Conservation (phyloP, 2,113 vertebrate species). For the Corydoras maculifer region DNA sequence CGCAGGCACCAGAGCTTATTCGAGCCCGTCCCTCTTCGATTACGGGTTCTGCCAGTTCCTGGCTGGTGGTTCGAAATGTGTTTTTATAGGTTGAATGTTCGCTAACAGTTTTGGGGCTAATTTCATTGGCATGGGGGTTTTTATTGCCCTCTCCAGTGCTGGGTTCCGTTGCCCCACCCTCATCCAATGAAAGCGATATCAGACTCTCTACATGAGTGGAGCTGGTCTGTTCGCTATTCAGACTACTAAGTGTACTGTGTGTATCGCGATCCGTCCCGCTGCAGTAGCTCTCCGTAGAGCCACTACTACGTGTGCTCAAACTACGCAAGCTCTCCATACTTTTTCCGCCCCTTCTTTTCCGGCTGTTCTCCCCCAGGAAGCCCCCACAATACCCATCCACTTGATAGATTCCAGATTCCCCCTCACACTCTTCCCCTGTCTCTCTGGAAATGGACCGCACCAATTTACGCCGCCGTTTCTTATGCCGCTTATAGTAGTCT, state of each 20-base stretch:
- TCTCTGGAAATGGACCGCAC: conserved; percentile 61
- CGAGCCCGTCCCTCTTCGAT: conserved; percentile 46
- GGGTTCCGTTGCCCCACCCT: conserved; percentile 48
- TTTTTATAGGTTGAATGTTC: conserved; percentile 14
- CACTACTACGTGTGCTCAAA: conserved; percentile 89
- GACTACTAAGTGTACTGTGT: conserved; percentile 93
- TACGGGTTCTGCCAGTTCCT: conserved; percentile 38
- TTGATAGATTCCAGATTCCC: conserved; percentile 64
- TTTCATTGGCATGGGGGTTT: conserved; percentile 93
- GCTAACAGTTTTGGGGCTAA: conserved; percentile 63
- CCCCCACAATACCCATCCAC: conserved; percentile 45
- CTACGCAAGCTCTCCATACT: conserved; percentile 90
- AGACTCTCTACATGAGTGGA: conserved; percentile 92
- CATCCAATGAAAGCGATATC: conserved; percentile 78
- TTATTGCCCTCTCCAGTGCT: conserved; percentile 88
- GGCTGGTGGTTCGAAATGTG: conserved; percentile 36
- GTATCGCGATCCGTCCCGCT: conserved; percentile 93
- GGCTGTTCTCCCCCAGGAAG: conserved; percentile 59
- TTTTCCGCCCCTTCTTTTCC: conserved; percentile 75
- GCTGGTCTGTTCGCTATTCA: conserved; percentile 91
- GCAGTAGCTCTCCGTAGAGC: conserved; percentile 93
- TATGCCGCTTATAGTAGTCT: conserved; percentile 52
- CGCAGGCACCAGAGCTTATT: conserved; percentile 52
- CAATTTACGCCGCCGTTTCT: conserved; percentile 61
- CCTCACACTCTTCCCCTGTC: conserved; percentile 55